Conservation (phyloP, 2,797 vertebrate species). For the Clamator glandarius region DNA sequence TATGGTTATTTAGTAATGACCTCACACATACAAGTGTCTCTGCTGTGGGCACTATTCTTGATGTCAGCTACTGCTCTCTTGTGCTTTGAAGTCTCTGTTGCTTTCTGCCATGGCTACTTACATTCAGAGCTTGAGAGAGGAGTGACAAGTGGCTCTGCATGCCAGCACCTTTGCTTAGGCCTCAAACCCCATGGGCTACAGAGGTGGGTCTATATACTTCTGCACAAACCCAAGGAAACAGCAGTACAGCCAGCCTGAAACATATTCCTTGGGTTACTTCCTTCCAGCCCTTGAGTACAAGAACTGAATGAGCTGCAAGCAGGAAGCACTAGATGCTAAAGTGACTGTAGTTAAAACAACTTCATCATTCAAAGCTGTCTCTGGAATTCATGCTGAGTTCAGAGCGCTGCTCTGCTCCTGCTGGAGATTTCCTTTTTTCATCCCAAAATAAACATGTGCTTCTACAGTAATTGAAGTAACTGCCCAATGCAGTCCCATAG, state of each 20-base stretch:
- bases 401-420: not conserved
- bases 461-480: not conserved
- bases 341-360: not conserved
- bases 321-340: not conserved
- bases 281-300: not conserved
- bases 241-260: rapidly evolving
- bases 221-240: not conserved
- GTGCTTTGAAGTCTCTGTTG: slow-evolving; percentile 8
- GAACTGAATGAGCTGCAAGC: not conserved
- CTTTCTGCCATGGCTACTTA: not conserved
- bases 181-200: not conserved
- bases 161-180: not conserved
- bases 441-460: slow-evolving; percentile 47
- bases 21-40: not conserved
- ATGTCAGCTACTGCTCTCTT: not conserved
- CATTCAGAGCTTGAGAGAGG: not conserved
- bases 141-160: not conserved
- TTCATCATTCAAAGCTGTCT: not conserved
- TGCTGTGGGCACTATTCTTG: not conserved
- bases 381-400: not conserved
- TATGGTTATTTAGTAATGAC: not conserved
- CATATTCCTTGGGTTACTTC: not conserved
- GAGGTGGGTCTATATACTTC: not conserved
- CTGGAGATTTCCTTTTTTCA: slow-evolving; percentile 18
- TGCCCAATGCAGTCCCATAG: not conserved